Evolutionary conservation across 2,888 invertebrate genomes (phyloP), one percentile per base, ranked within the genome.

Genomic region (Tetragnatha montana): DNA sequence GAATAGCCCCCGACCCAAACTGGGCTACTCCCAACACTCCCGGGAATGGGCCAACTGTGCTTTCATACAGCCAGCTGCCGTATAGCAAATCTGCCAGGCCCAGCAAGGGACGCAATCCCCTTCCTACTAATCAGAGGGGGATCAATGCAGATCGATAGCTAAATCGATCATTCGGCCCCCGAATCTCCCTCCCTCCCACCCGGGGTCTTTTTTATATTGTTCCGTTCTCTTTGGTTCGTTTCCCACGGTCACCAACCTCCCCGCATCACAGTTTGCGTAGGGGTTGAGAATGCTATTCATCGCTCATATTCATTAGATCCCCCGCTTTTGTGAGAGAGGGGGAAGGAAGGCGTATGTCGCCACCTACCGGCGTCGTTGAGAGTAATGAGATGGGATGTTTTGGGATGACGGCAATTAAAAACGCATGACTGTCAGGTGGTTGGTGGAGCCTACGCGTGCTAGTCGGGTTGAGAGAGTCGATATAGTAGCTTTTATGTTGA

Each of bases 161-260:
- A 80, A 80, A 86, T 86, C 86, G 86, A 86, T 86, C 80, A 86
- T 86, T 73, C 80, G 21, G 74, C 73, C 85, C 84, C 76, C 51
- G 76, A n/a, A n/a, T n/a, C 22, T 79, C 76, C 50, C 21, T 71
- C 50, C 81, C 81, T 70, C 71, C 81, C 35, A 69, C 47, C 21
- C 12, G 8, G 21, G 71, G 50, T 22, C 60, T 82, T 74, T 83
- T 83, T 74, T n/a, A 51, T 19, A 47, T 75, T 79, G 14, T 60
- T 79, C 69, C 75, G 14, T 75, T 75, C 47, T 81, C 70, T 35
- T 12, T 51, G 21, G 35, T 47, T 69, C 19, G n/a, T 35, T 85
- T 86, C 86, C 78, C 86, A 86, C 86, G 86, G 86, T 86, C 86
- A 86, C 73, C 80, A 86, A 86, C 86, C 86, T 69, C 71, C 80